These are phyloP conservation scores for Syngnathoides biaculeatus DNA, from an alignment of 2,113 vertebrate genomes.

Conservation along the genomic window DNA sequence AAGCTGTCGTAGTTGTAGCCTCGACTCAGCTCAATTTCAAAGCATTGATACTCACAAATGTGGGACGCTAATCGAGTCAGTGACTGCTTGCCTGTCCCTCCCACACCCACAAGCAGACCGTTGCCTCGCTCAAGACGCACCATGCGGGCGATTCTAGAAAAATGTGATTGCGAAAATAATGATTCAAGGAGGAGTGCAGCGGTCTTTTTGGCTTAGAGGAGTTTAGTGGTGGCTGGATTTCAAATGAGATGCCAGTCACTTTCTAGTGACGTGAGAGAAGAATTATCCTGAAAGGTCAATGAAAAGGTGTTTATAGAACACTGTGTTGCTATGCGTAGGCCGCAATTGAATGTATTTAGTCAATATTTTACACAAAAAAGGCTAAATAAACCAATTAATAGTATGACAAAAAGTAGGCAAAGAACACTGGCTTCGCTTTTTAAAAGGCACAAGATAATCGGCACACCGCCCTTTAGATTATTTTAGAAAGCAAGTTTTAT, in stretches of 20 bases:
- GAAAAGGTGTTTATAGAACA: too few species aligned
- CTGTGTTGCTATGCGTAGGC: too few species aligned
- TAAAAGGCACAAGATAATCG: background rate
- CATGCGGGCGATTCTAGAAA: conserved; percentile 80
- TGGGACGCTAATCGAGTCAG: conserved; percentile 81
- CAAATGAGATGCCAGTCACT: too few species aligned
- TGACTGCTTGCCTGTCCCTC: conserved; percentile 85
- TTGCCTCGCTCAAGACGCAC: conserved; percentile 87
- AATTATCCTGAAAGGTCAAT: background rate
- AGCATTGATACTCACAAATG: conserved; percentile 81
- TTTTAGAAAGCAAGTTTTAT: background rate
- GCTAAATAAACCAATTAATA: background rate
- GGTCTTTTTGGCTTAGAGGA: background rate
- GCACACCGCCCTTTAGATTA: background rate
- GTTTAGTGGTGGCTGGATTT: background rate
- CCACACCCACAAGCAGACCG: conserved; percentile 83
- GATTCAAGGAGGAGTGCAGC: background rate
- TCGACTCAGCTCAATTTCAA: conserved; percentile 84
- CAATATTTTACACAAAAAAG: too few species aligned
- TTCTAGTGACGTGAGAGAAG: background rate
- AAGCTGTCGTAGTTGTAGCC: conserved; percentile 84
- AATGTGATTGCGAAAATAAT: background rate
- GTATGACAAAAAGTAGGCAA: background rate
- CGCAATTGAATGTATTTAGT: too few species aligned
- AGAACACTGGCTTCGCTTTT: background rate